phyloP scores from a whole-genome alignment of 2,797 vertebrate genomes.

The Gymnoscopelus microlampas region DNA sequence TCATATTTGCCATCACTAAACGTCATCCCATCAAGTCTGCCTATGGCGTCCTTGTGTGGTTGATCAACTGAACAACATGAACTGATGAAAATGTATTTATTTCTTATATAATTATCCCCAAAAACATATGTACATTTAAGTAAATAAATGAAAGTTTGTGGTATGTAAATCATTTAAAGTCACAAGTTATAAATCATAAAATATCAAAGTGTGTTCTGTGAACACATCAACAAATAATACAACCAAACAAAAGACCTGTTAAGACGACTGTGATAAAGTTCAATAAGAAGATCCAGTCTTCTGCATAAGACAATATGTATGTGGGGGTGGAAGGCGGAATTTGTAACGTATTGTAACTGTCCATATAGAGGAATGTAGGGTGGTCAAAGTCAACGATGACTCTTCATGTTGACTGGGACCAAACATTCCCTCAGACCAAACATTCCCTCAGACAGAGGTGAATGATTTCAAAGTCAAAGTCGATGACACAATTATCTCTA shows the following conservation, averaged over 20 bases:
- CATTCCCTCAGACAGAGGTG: no score
- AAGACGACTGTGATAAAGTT: constrained; percentile 10
- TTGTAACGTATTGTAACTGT: background rate
- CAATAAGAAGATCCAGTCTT: constrained; percentile 49
- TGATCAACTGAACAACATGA: no score
- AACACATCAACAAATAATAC: background rate
- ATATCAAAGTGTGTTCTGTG: constrained; percentile 13
- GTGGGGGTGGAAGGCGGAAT: background rate
- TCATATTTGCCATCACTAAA: no score
- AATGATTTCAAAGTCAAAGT: no score
- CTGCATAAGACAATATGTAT: background rate
- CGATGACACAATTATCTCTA: no score
- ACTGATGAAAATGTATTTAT: no score
- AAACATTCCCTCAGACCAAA: no score
- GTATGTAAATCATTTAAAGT: constrained; percentile 63
- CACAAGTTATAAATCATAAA: no score
- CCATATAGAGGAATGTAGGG: background rate
- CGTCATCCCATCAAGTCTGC: no score
- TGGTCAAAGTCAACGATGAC: background rate
- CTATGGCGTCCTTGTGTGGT: no score
- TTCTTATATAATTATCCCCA: no score
- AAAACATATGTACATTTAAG: constrained; percentile 25
- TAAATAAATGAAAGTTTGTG: constrained; percentile 56
- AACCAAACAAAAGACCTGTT: background rate
- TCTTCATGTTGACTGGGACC: constrained; percentile 21